phyloP scores from a whole-genome alignment of 2,888 invertebrate genomes.

The Ceraclea dissimilis region DNA sequence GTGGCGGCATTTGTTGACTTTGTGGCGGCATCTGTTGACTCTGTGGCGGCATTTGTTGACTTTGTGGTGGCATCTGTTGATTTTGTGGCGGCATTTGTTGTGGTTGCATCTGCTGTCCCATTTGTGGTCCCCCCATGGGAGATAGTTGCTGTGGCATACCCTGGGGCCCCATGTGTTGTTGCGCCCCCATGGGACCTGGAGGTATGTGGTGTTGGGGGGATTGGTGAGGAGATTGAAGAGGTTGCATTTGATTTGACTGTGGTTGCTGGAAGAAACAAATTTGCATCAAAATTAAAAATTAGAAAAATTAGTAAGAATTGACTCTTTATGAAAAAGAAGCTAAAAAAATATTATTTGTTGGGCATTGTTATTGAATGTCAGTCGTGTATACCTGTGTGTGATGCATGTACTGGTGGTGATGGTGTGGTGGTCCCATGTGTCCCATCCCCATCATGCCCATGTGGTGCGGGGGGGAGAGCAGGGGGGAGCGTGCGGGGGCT shows the following conservation, averaged over 20 bases:
- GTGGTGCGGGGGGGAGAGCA: conserved; percentile 31
- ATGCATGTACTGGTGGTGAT: conserved; percentile 42
- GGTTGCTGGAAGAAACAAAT: conserved; percentile 11
- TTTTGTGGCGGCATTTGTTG: conserved; percentile 46
- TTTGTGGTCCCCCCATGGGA: conserved; percentile 26
- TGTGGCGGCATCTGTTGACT: conserved; percentile 45
- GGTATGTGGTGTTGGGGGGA: conserved; percentile 27
- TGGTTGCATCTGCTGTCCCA: conserved; percentile 35
- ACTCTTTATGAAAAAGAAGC: too few relatives aligned
- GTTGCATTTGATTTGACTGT: conserved; percentile 20
- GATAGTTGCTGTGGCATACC: conserved; percentile 27
- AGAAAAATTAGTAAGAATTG: too few relatives aligned
- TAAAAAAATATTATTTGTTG: too few relatives aligned
- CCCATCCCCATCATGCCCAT: conserved; percentile 25
- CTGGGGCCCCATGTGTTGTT: conserved; percentile 38
- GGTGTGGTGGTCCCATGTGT: conserved; percentile 30
- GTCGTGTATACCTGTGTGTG: conserved; percentile 32
- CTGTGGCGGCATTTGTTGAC: conserved; percentile 41
- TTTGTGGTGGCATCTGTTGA: conserved; percentile 32
- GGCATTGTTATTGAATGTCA: too few relatives aligned
- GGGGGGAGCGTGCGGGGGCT: conserved; percentile 41
- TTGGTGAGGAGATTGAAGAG: conserved; percentile 24
- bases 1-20: conserved; percentile 39
- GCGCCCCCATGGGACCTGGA: conserved; percentile 23
- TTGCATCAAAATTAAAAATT: neutral